phyloP scores from a whole-genome alignment of 2,797 vertebrate genomes.

The Smutsia temminckii region DNA sequence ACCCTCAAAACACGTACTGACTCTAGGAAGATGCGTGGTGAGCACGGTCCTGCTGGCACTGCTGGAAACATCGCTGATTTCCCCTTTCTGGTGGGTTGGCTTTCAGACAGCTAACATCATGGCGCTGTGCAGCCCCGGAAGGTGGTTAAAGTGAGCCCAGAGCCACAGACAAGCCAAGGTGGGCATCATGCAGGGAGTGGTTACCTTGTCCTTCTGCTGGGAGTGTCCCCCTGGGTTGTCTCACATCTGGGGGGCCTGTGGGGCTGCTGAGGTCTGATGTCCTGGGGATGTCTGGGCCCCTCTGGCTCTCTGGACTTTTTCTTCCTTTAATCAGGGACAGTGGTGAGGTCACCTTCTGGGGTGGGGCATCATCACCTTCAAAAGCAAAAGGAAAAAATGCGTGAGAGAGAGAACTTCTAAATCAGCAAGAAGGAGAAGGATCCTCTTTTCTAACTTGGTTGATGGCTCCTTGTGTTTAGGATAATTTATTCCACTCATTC shows the following conservation, averaged over 20 bases:
- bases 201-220: constrained; percentile 85
- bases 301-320: constrained; percentile 80
- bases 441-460: not conserved
- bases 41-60: not conserved
- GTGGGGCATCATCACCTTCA: constrained; percentile 55
- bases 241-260: not conserved
- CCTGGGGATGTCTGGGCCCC: constrained; percentile 76
- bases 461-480: not conserved
- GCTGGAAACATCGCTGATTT: constrained; percentile 27
- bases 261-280: constrained; percentile 47
- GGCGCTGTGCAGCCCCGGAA: not conserved
- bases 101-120: not conserved
- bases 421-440: not conserved
- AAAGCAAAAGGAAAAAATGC: constrained; percentile 40
- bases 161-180: not conserved
- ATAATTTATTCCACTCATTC: not conserved
- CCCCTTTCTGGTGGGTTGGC: not conserved
- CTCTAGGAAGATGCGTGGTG: not conserved
- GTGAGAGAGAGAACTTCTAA: not conserved
- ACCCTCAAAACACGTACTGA: constrained; percentile 26
- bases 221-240: constrained; percentile 63
- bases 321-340: constrained; percentile 34
- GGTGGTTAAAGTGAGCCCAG: not conserved
- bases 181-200: not conserved
- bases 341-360: not conserved